Conservation (phyloP, 2,888 invertebrate genomes). For the Acanthosepion lycidas region DNA sequence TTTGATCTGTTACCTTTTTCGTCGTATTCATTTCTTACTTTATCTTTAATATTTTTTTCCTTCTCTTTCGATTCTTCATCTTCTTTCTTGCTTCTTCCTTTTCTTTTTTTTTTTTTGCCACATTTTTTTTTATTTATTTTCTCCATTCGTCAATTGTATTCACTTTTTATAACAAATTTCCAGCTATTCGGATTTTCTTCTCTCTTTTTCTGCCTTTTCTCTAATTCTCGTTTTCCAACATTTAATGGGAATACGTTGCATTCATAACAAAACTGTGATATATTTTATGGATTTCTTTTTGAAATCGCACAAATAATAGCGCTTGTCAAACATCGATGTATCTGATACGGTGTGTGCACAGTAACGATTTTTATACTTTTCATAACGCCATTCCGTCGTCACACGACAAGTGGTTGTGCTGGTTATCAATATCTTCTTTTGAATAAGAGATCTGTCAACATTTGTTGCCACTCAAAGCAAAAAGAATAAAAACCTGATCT, state of each 20-base stretch:
- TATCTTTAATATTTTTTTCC: too few relatives aligned
- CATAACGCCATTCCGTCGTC: neutral
- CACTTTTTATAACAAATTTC: too few relatives aligned
- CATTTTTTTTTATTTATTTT: too few relatives aligned
- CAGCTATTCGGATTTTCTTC: neutral
- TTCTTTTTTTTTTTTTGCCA: too few relatives aligned
- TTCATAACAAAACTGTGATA: neutral
- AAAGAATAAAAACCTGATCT: neutral
- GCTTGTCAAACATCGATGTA: neutral
- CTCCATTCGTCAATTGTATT: too few relatives aligned
- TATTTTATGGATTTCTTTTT: conserved; percentile 21
- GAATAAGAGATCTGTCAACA: conserved; percentile 20
- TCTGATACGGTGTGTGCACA: neutral
- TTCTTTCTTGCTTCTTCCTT: too few relatives aligned
- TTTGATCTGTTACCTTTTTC: too few relatives aligned
- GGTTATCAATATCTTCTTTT: neutral
- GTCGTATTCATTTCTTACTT: too few relatives aligned
- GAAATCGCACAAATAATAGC: neutral
- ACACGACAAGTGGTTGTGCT: neutral
- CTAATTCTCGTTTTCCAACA: neutral
- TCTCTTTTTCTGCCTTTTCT: neutral
- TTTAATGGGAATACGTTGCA: neutral
- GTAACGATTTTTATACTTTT: neutral
- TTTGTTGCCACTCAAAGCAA: neutral
- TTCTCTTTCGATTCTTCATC: too few relatives aligned